Evolutionary conservation across 2,888 invertebrate species (phyloP).

Genomic region (Ctenicera cuprea): DNA sequence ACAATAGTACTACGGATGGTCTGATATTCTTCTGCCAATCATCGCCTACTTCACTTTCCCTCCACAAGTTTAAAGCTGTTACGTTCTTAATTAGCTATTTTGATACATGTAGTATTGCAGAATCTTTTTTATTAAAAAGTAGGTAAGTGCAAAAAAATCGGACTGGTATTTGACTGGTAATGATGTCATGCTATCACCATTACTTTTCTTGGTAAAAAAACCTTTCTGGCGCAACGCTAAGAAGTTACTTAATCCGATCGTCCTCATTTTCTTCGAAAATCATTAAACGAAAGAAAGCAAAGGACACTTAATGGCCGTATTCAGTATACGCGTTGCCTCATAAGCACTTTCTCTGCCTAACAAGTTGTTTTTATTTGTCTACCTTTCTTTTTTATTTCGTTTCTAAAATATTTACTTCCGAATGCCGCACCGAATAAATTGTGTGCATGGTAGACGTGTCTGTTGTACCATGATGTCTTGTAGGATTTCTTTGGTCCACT

Average conservation of each 20-base stretch:
- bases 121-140: too few species aligned
- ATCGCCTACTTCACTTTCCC: too few species aligned
- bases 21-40: too few species aligned
- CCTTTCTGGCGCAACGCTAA: neutral
- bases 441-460: neutral
- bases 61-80: too few species aligned
- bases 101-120: too few species aligned
- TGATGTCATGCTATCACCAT: too few species aligned
- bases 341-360: conserved; percentile 59
- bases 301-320: conserved; percentile 48
- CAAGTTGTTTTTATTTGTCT: conserved; percentile 56
- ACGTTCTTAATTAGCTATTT: too few species aligned
- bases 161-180: too few species aligned
- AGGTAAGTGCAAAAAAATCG: too few species aligned
- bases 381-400: conserved; percentile 47
- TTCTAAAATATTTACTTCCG: conserved; percentile 49
- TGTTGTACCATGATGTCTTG: neutral
- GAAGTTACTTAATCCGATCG: conserved; percentile 16
- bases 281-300: conserved; percentile 46
- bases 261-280: conserved; percentile 35
- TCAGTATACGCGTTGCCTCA: conserved; percentile 48
- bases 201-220: conserved; percentile 7
- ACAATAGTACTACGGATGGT: too few species aligned
- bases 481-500: conserved; percentile 30
- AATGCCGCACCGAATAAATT: conserved; percentile 24